phyloP scores from a whole-genome alignment of 2,888 invertebrate species.

The Euplagia quadripunctaria region DNA sequence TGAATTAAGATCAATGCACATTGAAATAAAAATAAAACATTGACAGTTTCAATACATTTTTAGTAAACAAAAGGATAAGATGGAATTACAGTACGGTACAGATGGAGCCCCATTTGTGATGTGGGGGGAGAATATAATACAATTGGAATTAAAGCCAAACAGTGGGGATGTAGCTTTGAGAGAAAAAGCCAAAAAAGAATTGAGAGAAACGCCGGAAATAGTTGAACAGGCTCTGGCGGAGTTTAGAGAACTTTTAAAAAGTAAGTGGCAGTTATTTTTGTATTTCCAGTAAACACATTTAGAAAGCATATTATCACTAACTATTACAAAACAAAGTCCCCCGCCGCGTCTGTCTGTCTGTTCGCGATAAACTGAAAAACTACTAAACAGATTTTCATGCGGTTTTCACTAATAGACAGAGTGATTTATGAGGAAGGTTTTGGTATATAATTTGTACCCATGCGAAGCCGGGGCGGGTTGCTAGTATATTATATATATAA shows the following conservation, averaged over 20 bases:
- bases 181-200: constrained; percentile 90
- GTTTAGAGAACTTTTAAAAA: constrained; percentile 87
- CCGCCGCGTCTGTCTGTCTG: too few species aligned
- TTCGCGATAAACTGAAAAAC: too few species aligned
- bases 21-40: constrained; percentile 1
- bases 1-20: constrained; percentile 6
- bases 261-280: constrained; percentile 64
- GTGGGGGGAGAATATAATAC: constrained; percentile 87
- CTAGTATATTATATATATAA: too few species aligned
- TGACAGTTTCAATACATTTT: not conserved
- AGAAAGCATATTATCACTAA: not conserved
- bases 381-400: too few species aligned
- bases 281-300: not conserved
- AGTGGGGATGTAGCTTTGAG: constrained; percentile 85
- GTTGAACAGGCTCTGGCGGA: constrained; percentile 87
- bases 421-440: too few species aligned
- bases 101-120: constrained; percentile 88
- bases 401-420: too few species aligned
- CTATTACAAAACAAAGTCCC: too few species aligned
- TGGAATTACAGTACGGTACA: constrained; percentile 83
- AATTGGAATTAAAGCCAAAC: constrained; percentile 88
- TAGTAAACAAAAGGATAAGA: constrained; percentile 45
- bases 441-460: too few species aligned
- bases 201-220: constrained; percentile 91
- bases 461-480: too few species aligned